These are phyloP conservation scores for Pelusios castaneus DNA, from an alignment of 2,113 vertebrate genomes.

Conservation along the genomic window DNA sequence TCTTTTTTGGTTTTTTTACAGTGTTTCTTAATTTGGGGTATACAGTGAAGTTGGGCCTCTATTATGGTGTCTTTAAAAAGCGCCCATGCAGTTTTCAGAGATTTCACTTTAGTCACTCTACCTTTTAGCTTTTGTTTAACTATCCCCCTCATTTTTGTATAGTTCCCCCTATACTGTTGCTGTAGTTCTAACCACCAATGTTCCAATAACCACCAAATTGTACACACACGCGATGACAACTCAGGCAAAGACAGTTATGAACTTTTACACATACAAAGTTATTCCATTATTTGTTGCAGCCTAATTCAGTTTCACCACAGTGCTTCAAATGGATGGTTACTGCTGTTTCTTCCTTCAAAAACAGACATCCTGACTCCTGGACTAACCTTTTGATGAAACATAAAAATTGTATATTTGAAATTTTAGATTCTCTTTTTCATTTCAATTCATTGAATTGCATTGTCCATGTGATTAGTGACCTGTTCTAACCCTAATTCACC, in stretches of 20 bases:
- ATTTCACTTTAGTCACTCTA: too few species aligned
- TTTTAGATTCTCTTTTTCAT: background rate
- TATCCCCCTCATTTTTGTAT: too few species aligned
- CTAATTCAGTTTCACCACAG: background rate
- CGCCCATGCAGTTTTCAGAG: too few species aligned
- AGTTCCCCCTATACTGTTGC: too few species aligned
- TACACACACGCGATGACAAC: background rate
- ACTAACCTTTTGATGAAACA: background rate
- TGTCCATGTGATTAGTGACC: background rate
- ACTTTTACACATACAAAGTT: background rate
- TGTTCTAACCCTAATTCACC: background rate
- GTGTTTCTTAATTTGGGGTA: too few species aligned
- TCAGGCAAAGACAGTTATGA: background rate
- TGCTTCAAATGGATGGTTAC: background rate
- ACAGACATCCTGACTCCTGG: background rate
- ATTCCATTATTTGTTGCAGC: background rate
- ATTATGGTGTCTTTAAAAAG: too few species aligned
- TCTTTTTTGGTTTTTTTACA: too few species aligned
- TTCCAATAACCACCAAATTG: background rate
- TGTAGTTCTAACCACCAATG: background rate
- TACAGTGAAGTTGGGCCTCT: too few species aligned
- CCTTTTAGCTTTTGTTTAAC: too few species aligned
- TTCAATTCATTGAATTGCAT: background rate
- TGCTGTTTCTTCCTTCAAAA: slow-evolving; percentile 6
- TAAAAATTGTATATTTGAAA: background rate